Percentiles rank a stretch among this genome's conserved stretches.
These are phyloP conservation scores for Saguinus midas DNA, from an alignment of 2,113 vertebrate species.

Conservation along the genomic window DNA sequence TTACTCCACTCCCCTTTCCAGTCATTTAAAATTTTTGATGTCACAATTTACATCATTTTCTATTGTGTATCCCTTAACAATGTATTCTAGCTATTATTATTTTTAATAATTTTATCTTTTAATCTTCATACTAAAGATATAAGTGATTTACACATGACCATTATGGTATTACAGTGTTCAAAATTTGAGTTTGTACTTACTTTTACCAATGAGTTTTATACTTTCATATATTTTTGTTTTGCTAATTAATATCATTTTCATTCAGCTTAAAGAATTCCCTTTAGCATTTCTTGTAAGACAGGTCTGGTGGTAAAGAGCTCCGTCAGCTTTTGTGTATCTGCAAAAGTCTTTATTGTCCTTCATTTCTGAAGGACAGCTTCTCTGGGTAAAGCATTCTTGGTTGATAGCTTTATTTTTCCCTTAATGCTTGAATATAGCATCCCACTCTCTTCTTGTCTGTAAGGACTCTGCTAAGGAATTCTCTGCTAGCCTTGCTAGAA, in stretches of 20 bases:
- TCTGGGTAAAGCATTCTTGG: background rate
- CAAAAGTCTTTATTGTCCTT: background rate
- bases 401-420: background rate
- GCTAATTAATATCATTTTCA: background rate
- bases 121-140: background rate
- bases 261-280: background rate
- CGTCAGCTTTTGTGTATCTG: background rate
- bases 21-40: background rate
- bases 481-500: background rate
- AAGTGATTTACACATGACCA: background rate
- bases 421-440: background rate
- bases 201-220: background rate
- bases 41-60: background rate
- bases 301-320: background rate
- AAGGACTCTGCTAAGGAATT: background rate
- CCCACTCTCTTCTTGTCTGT: background rate
- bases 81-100: background rate
- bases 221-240: too few species aligned
- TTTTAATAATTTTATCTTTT: background rate
- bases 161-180: background rate
- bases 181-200: background rate
- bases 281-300: background rate
- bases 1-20: background rate
- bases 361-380: background rate
- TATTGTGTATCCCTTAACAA: background rate